These are phyloP conservation scores for Drosophila pegasa DNA, from an alignment of 2,888 invertebrate genomes.

Conservation along the genomic window DNA sequence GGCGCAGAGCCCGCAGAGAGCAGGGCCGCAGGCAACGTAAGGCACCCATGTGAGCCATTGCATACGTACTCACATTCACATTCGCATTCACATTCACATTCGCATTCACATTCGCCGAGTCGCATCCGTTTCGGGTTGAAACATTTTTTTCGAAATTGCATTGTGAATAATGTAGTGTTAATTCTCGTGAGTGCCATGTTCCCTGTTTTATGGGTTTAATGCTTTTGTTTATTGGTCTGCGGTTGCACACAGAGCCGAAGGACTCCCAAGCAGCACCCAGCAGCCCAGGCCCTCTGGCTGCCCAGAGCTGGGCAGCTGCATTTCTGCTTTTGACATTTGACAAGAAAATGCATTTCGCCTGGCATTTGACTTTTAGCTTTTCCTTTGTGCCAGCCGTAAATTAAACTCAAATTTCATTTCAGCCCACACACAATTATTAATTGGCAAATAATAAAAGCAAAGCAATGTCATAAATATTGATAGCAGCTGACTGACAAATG, in stretches of 20 bases:
- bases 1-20: slow-evolving; percentile 45
- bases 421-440: slow-evolving; percentile 38
- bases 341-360: slow-evolving; percentile 68
- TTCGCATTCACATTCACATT: slow-evolving; percentile 27
- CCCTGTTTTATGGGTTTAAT: slow-evolving; percentile 80
- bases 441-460: slow-evolving; percentile 50
- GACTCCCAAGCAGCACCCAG: background rate
- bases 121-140: slow-evolving; percentile 63
- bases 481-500: slow-evolving; percentile 31
- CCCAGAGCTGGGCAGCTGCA: background rate
- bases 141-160: slow-evolving; percentile 75
- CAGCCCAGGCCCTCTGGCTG: background rate
- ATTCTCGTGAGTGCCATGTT: slow-evolving; percentile 82
- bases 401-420: slow-evolving; percentile 51
- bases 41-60: slow-evolving; percentile 72
- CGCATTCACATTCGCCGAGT: slow-evolving; percentile 40
- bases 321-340: slow-evolving; percentile 65
- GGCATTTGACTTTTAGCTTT: slow-evolving; percentile 33
- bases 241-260: slow-evolving; percentile 57
- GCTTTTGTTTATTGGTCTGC: slow-evolving; percentile 80
- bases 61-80: slow-evolving; percentile 48
- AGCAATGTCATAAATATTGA: slow-evolving; percentile 61
- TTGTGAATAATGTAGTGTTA: slow-evolving; percentile 83
- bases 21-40: slow-evolving; percentile 52
- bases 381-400: slow-evolving; percentile 35